Evolutionary conservation across 1,140 invertebrate genomes (phyloP).

Genomic region (Diprion similis): DNA sequence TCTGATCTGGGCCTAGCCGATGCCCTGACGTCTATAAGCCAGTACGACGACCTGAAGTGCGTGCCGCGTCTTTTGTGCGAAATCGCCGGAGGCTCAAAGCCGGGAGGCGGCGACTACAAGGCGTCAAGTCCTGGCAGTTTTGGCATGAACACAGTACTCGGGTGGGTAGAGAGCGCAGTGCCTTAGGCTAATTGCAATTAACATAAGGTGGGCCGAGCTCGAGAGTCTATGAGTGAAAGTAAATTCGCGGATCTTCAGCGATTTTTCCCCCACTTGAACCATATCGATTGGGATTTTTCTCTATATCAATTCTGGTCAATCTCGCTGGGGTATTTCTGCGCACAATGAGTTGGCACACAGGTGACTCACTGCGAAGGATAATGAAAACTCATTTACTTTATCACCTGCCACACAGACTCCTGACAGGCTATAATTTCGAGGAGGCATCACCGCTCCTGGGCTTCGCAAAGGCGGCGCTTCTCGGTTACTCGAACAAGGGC

Average conservation of each 20-base stretch:
- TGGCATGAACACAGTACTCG: conserved; percentile 69
- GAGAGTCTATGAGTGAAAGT: no score
- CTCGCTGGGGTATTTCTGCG: no score
- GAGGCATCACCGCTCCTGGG: conserved; percentile 68
- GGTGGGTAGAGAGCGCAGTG: conserved; percentile 62
- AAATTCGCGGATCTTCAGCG: background rate
- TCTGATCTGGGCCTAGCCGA: conserved; percentile 54
- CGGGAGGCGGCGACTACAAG: conserved; percentile 44
- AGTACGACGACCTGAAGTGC: conserved; percentile 78
- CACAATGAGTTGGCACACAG: no score
- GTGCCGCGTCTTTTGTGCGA: conserved; percentile 80
- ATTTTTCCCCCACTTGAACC: conserved; percentile 25
- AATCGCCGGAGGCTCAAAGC: conserved; percentile 70
- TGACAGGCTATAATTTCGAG: conserved; percentile 54
- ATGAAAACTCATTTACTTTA: no score
- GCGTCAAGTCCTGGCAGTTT: conserved; percentile 35
- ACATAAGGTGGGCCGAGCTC: no score
- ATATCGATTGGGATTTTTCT: background rate
- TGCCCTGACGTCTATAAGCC: conserved; percentile 74
- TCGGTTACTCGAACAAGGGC: conserved; percentile 72
- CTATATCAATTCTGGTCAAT: no score
- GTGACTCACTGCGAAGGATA: no score
- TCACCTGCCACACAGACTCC: conserved; percentile 46
- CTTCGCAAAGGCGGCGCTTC: conserved; percentile 75
- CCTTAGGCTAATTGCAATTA: background rate